Evolutionary conservation across 2,113 vertebrate species (phyloP).

Genomic region (Eira barbara): DNA sequence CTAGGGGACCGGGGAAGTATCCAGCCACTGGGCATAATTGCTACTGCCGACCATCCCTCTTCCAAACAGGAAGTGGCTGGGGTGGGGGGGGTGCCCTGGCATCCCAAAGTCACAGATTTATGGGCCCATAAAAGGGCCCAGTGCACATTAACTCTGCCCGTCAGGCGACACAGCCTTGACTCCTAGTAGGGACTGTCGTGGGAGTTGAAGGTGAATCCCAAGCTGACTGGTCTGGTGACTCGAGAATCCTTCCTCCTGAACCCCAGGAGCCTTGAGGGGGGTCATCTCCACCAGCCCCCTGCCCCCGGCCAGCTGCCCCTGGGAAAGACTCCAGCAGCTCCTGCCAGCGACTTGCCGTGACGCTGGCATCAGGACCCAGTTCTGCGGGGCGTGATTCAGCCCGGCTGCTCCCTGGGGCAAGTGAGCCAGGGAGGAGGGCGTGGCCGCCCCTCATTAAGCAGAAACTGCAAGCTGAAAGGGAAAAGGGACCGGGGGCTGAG

Average conservation of each 20-base stretch:
- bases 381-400: slow-evolving; percentile 59
- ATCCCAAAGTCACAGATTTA: slow-evolving; percentile 67
- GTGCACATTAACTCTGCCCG: slow-evolving; percentile 66
- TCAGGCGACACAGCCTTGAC: background rate
- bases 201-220: background rate
- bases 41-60: slow-evolving; percentile 60
- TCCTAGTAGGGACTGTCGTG: background rate
- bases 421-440: slow-evolving; percentile 57
- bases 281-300: background rate
- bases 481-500: background rate
- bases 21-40: slow-evolving; percentile 68
- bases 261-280: background rate
- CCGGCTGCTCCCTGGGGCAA: slow-evolving; percentile 48
- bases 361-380: slow-evolving; percentile 18
- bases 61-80: slow-evolving; percentile 75
- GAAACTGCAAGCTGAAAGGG: slow-evolving; percentile 8
- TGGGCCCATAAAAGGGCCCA: slow-evolving; percentile 58
- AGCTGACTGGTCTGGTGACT: background rate
- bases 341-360: slow-evolving; percentile 31
- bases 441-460: slow-evolving; percentile 41
- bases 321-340: background rate
- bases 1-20: slow-evolving; percentile 44
- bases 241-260: background rate
- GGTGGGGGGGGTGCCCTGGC: slow-evolving; percentile 57
- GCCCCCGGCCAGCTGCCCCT: background rate